phyloP scores from a whole-genome alignment of 1,140 invertebrate species.

The Drosophila prosaltans region DNA sequence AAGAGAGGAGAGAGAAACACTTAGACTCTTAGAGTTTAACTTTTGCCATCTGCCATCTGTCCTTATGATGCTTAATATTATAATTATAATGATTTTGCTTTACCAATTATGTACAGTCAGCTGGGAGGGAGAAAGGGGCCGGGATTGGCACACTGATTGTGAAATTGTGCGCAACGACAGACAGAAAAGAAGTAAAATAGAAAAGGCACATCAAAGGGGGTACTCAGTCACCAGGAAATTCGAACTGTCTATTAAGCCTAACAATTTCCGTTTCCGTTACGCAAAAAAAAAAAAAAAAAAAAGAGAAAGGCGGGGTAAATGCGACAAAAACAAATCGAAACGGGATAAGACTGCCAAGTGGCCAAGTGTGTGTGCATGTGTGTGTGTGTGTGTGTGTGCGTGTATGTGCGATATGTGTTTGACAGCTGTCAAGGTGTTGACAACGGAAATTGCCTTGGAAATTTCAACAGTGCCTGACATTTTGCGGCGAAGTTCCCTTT shows the following conservation, averaged over 20 bases:
- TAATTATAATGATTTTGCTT: slow-evolving; percentile 42
- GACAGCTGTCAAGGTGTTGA: slow-evolving; percentile 79
- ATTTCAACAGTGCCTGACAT: slow-evolving; percentile 70
- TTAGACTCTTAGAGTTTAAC: slow-evolving; percentile 7
- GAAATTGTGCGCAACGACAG: not conserved
- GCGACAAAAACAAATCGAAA: slow-evolving; percentile 30
- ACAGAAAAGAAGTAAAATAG: not conserved
- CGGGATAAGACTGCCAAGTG: slow-evolving; percentile 39
- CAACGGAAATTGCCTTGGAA: slow-evolving; percentile 78
- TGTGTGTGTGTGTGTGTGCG: slow-evolving; percentile 28
- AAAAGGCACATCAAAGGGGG: slow-evolving; percentile 40
- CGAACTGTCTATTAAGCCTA: slow-evolving; percentile 80
- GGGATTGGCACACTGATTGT: too few species aligned
- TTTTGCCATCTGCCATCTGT: slow-evolving; percentile 29
- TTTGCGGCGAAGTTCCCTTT: slow-evolving; percentile 18
- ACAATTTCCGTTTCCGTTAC: slow-evolving; percentile 76
- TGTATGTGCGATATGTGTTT: slow-evolving; percentile 49
- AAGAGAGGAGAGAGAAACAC: not conserved
- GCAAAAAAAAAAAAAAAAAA: slow-evolving; percentile 22
- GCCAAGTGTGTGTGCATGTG: slow-evolving; percentile 11
- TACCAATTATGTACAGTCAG: not conserved
- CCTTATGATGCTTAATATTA: slow-evolving; percentile 40
- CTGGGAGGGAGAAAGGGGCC: not conserved
- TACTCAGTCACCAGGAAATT: slow-evolving; percentile 58
- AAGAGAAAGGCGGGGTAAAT: slow-evolving; percentile 16